Conservation (phyloP, 2,888 invertebrate genomes). For the Oligia latruncula region DNA sequence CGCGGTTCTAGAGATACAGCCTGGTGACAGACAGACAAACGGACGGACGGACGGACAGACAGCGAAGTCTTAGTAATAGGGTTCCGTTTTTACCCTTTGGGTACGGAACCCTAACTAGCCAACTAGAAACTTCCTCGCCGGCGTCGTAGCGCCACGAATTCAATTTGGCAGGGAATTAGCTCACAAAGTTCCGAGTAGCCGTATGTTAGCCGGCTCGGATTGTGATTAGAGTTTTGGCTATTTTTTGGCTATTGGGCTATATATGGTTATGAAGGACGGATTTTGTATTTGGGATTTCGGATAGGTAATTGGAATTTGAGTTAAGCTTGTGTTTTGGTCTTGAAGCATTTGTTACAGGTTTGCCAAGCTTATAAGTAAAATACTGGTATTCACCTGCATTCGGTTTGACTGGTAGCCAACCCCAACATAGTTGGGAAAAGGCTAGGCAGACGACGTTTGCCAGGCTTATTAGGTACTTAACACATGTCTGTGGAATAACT, state of each 20-base stretch:
- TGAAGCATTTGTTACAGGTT: not conserved
- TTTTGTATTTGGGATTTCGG: not conserved
- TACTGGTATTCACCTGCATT: no score
- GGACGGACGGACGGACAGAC: no score
- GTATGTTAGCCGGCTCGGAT: slow-evolving; percentile 64
- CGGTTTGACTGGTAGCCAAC: no score
- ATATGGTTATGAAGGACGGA: not conserved
- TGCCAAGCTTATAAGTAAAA: not conserved
- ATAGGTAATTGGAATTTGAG: slow-evolving; percentile 18
- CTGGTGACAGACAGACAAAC: no score
- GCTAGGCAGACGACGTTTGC: no score
- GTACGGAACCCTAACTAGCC: slow-evolving; percentile 4
- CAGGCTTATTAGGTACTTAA: not conserved
- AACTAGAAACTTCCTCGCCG: slow-evolving; percentile 34
- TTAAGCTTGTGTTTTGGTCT: not conserved
- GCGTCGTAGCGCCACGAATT: slow-evolving; percentile 67
- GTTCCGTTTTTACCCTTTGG: no score
- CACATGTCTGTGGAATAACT: not conserved
- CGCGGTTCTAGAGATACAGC: no score
- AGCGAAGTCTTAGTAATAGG: no score
- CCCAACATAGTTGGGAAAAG: no score
- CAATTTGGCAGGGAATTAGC: slow-evolving; percentile 76
- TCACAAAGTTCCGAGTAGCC: slow-evolving; percentile 65
- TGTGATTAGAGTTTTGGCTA: slow-evolving; percentile 65
- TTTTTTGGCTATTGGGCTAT: slow-evolving; percentile 52